Base-by-base conservation (phyloP, 2,797 vertebrate species). In the Lateolabrax maculatus region DNA sequence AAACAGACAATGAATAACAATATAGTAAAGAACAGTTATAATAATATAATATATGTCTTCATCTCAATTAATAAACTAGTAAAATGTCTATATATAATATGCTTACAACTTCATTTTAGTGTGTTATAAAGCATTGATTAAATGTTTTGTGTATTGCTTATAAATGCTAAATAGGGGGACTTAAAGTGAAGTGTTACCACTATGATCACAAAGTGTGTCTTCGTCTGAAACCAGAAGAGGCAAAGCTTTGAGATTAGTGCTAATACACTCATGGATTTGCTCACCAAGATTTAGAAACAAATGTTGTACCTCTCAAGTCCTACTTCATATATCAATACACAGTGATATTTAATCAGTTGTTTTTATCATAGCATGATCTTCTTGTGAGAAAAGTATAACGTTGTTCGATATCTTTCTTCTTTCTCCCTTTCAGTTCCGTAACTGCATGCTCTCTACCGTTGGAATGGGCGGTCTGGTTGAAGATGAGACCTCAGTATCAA, bases 401-500 rank as follows among this genome's bases (percentile, higher is more conserved):
- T 10, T 37, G 36, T 27, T 67, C 49, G 39, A 19, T 52, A 19
- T 60, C 44, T 60, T 0, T 60, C n/a, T 16, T 57, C 39, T 94
- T 95, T 41, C 37, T 67, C 48, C 9, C 29, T 53, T 29, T 12
- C 63, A 79, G 77, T 79, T 79, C 77, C 70, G 70, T 79, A 79
- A 79, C 70, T 73, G 77, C 92, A 96, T 95, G 94, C 87, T 96
- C 61, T 90, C 90, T 57, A 94, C 94, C 0, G 85, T 96, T 0
- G 95, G 95, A 61, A 95, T 96, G 92, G 94, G 95, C 71, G 95
- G 94, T 21, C 85, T 94, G 79, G 95, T 94, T 18, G 95, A 96
- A 0, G 94, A 96, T 10, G 95, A 96, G 0, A 93, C 91, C 72
- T 95, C 95, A 0, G 81, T 93, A 3, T 95, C 94, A 52, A 82